Conservation (phyloP, 2,113 vertebrate genomes). For the Delphinus delphis region DNA sequence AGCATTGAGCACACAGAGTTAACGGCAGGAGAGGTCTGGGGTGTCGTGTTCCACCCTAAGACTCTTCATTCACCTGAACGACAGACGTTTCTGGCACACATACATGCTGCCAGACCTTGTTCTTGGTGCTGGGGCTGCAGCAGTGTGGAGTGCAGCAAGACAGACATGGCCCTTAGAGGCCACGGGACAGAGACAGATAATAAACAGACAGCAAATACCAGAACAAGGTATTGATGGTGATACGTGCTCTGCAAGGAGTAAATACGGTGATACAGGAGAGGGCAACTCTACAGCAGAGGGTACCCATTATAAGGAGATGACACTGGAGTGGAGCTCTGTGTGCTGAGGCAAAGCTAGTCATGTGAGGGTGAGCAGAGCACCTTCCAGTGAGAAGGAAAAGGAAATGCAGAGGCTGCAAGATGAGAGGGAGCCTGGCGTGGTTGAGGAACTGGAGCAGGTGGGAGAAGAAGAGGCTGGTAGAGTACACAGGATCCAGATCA, state of each 20-base stretch:
- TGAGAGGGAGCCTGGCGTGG: not conserved
- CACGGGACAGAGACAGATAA: not conserved
- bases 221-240: not conserved
- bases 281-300: not conserved
- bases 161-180: not conserved
- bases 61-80: not conserved
- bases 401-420: not conserved
- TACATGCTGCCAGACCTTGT: no score
- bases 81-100: not conserved
- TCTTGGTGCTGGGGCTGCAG: no score
- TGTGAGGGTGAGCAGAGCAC: not conserved
- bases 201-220: not conserved
- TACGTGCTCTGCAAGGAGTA: not conserved
- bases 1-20: not conserved
- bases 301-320: not conserved
- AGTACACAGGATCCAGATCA: not conserved
- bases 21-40: rapidly evolving
- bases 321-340: not conserved
- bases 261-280: not conserved
- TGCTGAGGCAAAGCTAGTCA: not conserved
- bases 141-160: not conserved
- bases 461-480: not conserved
- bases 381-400: not conserved
- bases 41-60: not conserved
- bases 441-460: not conserved